phyloP scores from a whole-genome alignment of 2,797 vertebrate genomes.

The Anguilla anguilla region DNA sequence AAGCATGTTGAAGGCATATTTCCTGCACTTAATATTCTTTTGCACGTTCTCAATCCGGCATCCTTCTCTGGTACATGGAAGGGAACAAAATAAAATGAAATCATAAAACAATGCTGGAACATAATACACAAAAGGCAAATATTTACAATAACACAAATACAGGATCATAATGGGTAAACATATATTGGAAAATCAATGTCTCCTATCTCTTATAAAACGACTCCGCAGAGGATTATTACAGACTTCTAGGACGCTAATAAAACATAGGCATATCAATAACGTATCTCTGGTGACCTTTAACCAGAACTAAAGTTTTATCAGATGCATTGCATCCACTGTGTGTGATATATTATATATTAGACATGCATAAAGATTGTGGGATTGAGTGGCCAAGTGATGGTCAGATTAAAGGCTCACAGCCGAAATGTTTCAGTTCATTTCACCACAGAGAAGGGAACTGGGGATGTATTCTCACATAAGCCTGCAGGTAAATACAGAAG shows the following conservation, averaged over 20 bases:
- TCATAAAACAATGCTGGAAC: constrained; percentile 66
- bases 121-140: constrained; percentile 16
- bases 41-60: constrained; percentile 99
- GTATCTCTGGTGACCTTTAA: background rate
- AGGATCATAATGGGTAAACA: background rate
- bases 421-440: background rate
- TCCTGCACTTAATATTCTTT: constrained; percentile 99
- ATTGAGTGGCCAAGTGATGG: background rate
- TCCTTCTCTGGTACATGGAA: constrained; percentile 87
- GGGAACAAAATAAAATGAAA: constrained; percentile 61
- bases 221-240: background rate
- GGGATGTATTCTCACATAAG: background rate
- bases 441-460: background rate
- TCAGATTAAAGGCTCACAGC: background rate
- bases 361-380: background rate
- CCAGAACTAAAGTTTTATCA: background rate
- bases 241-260: background rate
- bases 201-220: background rate
- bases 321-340: background rate
- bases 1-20: constrained; percentile 98
- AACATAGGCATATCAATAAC: background rate
- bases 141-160: background rate
- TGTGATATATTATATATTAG: background rate
- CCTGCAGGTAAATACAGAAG: background rate
- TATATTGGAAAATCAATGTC: background rate